Percentiles rank a stretch among this genome's conserved stretches.
These are phyloP conservation scores for Sinhomidia bicolor DNA, from an alignment of 2,888 invertebrate genomes.

Conservation along the genomic window DNA sequence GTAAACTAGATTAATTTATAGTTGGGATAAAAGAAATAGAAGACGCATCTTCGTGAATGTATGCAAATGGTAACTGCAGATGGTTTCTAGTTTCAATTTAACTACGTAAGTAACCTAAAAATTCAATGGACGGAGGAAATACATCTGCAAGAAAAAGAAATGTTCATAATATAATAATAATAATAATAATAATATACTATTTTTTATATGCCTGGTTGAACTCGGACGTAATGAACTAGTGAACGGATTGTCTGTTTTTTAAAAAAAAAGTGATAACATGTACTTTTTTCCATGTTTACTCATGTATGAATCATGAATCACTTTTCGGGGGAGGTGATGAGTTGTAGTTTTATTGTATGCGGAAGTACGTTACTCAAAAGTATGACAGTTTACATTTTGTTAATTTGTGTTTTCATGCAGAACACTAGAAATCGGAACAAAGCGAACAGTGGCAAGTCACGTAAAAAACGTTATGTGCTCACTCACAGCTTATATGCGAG, in stretches of 20 bases:
- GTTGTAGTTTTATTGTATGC: conserved; percentile 19
- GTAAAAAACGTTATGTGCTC: not conserved
- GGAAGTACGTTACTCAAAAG: conserved; percentile 52
- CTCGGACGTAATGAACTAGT: not conserved
- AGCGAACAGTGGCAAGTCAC: conserved; percentile 29
- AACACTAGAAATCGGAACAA: conserved; percentile 38
- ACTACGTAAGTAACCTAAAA: not conserved
- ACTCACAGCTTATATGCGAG: no score
- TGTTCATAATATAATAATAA: not conserved
- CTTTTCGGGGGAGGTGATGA: conserved; percentile 7
- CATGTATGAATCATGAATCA: conserved; percentile 22
- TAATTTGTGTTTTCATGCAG: conserved; percentile 27
- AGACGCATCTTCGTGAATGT: no score
- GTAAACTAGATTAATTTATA: no score
- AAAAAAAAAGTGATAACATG: not conserved
- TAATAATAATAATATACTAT: no score
- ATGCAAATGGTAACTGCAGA: not conserved
- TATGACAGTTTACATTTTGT: conserved; percentile 45
- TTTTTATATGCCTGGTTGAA: not conserved
- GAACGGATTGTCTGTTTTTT: not conserved
- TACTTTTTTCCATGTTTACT: not conserved
- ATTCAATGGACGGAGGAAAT: not conserved
- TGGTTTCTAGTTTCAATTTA: not conserved
- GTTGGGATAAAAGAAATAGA: no score
- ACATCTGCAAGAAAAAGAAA: not conserved